Percentiles rank a stretch among this genome's conserved stretches.
phyloP scores from a whole-genome alignment of 2,888 invertebrate species.

The Drosophila aldrichi region DNA sequence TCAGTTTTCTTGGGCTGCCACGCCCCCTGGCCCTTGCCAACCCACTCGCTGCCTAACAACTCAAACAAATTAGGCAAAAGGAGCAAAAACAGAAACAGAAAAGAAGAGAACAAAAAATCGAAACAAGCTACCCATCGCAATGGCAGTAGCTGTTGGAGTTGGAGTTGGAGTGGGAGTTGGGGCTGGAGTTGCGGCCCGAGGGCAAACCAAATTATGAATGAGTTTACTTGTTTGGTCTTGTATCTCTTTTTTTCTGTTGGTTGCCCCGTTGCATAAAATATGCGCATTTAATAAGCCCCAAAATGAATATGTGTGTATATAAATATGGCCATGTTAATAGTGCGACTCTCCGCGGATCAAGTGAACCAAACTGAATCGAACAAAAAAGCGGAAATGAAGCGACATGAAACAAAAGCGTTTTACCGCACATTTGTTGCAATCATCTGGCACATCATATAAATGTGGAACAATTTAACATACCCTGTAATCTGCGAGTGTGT shows the following conservation, averaged over 20 bases:
- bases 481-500: background rate
- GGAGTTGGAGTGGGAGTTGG: too few relatives aligned
- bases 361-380: conserved; percentile 19
- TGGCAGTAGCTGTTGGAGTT: conserved; percentile 14
- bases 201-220: conserved; percentile 60
- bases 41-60: conserved; percentile 51
- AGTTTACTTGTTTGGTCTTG: conserved; percentile 45
- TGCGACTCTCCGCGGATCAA: conserved; percentile 24
- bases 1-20: conserved; percentile 26
- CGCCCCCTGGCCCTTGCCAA: background rate
- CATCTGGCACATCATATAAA: conserved; percentile 17
- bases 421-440: conserved; percentile 51
- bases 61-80: conserved; percentile 71
- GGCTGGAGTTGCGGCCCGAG: conserved; percentile 29
- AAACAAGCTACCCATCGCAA: conserved; percentile 17
- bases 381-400: conserved; percentile 34
- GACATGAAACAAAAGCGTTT: conserved; percentile 53
- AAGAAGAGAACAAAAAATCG: conserved; percentile 20
- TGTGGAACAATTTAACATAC: background rate
- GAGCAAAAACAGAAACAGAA: conserved; percentile 11
- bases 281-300: conserved; percentile 75
- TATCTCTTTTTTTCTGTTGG: conserved; percentile 25
- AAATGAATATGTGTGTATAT: conserved; percentile 46
- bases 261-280: conserved; percentile 69
- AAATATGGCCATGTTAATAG: conserved; percentile 53